Base-by-base conservation (phyloP, 2,888 invertebrate species). In the Fragum sueziense region DNA sequence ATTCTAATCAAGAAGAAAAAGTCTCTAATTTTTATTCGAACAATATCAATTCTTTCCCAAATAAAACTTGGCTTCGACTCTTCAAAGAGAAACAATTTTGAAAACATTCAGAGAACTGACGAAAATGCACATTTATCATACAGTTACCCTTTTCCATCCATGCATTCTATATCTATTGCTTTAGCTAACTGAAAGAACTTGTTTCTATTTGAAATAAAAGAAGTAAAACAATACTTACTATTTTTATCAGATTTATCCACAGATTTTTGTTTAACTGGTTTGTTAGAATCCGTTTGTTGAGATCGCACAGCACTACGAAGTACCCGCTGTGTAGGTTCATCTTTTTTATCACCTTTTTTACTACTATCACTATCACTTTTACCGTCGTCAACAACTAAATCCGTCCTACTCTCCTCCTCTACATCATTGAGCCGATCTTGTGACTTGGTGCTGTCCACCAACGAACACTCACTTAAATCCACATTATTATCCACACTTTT, bases 211-310 rank as follows among this genome's bases (percentile, higher is more conserved):
- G n/a, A n/a, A n/a, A n/a, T n/a, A n/a, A 37, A 14, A 37, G 14
- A 37, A 37, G 1, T 2, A 22, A n/a, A 27, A 61, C 31, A 14
- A 31, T 57, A 82, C 80, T 80, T 74, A 84, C 80, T 80, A 25
- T 70, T 77, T 73, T 34, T 78, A n/a, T 80, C 84, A 31, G 72
- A 25, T 74, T 75, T 79, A 17, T 82, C 82, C 2, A 80, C 73
- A 65, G 65, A 41, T 37, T 77, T 72, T 47, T 76, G 77, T 65
- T 82, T 81, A n/a, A 71, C 68, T 37, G 70, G 68, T 73, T 84
- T 74, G 27, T 93, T 54, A 94, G 93, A 29, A 94, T 94, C 78
- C 94, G 94, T 33, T 86, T 94, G 94, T 59, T 89, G 89, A 69
- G 90, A 89, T 74, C 90, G 69, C 59, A 89, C 83, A 17, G 88